Evolutionary conservation across 2,888 invertebrate species (phyloP), one percentile per base, ranked within the genome.

Genomic region (Neoitamus cyanurus): DNA sequence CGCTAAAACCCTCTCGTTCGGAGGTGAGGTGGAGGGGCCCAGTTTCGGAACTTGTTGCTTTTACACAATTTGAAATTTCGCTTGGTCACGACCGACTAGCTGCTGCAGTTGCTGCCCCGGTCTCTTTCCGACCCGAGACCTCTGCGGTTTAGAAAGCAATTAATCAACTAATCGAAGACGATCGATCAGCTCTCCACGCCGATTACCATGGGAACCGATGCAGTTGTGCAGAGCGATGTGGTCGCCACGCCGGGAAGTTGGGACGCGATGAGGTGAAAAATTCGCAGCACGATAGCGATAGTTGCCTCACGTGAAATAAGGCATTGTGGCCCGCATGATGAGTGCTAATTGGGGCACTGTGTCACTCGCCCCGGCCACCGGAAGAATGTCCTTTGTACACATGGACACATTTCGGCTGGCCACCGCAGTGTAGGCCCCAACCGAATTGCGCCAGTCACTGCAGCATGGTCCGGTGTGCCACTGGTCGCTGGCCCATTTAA

Each of bases 111-210:
- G 7, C 25, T 36, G 13, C 28, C 9, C 37, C 25, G 42, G 4
- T 9, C 75, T 75, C 75, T 75, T 75, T 34, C 75, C 37, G 37
- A 13, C 1, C 25, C 2, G 20, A 15, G 42, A 37, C 75, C 25
- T 75, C 42, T 36, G 25, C 42, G 75, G 28, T 4, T 75, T 75
- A 25, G 75, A 46, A 75, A 75, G 75, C 42, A 75, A 75, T 75
- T 75, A 75, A 75, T 75, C 75, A 75, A 42, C 42, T 42, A 75
- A 75, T 75, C 75, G 75, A 25, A 25, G 75, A 75, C 42, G 20
- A 42, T 75, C 42, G 75, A 75, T 75, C 37, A 75, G 36, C 15
- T 31, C 31, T n/a, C 20, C 25, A 13, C 31, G 34, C n/a, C 75
- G 75, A 37, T 75, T 36, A 28, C 25, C 42, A 28, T 75, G 75